Conservation (phyloP, 2,888 invertebrate species). For the Holacanthella duospinosa region DNA sequence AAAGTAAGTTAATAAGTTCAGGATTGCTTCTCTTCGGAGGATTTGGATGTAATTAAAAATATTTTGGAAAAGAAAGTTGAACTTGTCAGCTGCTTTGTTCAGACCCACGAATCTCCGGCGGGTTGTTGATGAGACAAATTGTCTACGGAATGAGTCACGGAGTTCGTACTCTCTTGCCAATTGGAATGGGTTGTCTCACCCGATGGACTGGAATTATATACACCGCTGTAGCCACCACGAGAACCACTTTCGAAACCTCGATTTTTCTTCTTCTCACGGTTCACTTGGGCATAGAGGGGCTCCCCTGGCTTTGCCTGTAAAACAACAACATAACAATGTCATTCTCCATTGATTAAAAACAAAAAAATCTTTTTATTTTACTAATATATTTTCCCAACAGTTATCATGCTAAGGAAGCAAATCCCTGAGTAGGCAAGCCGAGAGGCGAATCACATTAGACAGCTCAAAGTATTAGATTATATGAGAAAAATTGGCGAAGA, state of each 20-base stretch:
- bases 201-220: constrained; percentile 32
- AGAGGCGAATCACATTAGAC: too few relatives aligned
- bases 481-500: too few relatives aligned
- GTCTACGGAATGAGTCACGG: constrained; percentile 28
- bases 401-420: too few relatives aligned
- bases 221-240: constrained; percentile 14
- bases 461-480: too few relatives aligned
- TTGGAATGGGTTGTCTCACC: constrained; percentile 20
- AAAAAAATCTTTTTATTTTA: too few relatives aligned
- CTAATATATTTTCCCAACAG: too few relatives aligned
- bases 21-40: neutral
- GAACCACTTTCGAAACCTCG: constrained; percentile 39
- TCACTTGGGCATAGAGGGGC: constrained; percentile 56
- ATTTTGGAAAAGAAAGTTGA: neutral
- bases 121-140: constrained; percentile 33
- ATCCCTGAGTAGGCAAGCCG: too few relatives aligned
- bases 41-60: neutral
- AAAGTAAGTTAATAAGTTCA: neutral
- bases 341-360: too few relatives aligned
- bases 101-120: constrained; percentile 38
- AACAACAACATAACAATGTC: constrained; percentile 10
- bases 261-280: constrained; percentile 54
- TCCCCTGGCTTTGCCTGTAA: constrained; percentile 49
- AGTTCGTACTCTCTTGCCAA: constrained; percentile 29
- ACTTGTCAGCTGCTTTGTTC: constrained; percentile 1